Evolutionary conservation across 1,140 invertebrate genomes (phyloP).

Genomic region (Saccostrea echinata): DNA sequence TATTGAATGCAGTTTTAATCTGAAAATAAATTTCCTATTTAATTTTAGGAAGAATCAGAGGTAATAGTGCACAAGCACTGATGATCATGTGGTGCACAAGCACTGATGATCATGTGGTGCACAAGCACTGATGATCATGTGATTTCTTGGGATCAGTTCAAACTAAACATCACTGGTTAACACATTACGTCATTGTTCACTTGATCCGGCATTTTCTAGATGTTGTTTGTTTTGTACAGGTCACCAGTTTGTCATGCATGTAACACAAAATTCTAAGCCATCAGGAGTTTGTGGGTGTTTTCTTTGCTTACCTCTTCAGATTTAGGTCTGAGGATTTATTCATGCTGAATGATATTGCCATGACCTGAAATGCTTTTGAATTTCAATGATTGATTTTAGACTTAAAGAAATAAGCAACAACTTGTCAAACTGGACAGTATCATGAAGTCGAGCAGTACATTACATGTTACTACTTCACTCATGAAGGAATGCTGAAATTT

Average conservation of each 20-base stretch:
- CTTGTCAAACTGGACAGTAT: too few species aligned
- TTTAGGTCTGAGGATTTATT: neutral
- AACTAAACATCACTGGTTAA: constrained; percentile 20
- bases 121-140: neutral
- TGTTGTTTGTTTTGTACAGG: neutral
- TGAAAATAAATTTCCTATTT: neutral
- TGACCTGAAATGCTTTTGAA: neutral
- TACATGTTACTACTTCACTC: too few species aligned
- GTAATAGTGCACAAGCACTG: neutral
- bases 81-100: neutral
- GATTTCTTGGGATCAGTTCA: neutral
- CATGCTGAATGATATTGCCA: neutral
- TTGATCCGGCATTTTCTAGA: neutral
- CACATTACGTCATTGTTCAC: neutral
- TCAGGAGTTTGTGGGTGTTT: neutral
- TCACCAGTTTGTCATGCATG: neutral
- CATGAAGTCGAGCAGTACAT: too few species aligned
- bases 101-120: too few species aligned
- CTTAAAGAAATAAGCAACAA: too few species aligned
- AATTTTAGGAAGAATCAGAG: constrained; percentile 9
- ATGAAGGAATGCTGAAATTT: too few species aligned
- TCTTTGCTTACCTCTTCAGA: neutral
- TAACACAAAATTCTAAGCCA: neutral
- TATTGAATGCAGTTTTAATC: too few species aligned
- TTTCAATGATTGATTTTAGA: neutral